Conservation (phyloP, 2,113 vertebrate genomes). For the Nipponia nippon region DNA sequence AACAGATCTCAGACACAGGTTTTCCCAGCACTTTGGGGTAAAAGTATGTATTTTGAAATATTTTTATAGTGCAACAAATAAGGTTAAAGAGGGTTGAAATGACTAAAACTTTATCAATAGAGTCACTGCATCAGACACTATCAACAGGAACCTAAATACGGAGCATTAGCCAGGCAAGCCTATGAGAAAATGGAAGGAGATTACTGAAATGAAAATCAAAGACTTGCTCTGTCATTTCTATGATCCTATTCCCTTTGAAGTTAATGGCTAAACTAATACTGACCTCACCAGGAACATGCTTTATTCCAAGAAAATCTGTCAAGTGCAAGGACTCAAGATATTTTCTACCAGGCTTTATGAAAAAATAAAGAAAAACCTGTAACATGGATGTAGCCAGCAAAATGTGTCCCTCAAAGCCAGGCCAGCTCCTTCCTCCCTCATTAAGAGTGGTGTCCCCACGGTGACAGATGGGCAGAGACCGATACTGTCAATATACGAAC, state of each 20-base stretch:
- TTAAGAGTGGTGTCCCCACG: background rate
- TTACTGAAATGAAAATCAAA: conserved; percentile 58
- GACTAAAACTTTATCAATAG: background rate
- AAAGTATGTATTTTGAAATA: background rate
- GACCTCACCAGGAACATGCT: conserved; percentile 43
- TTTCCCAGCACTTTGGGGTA: background rate
- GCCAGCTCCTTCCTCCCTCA: background rate
- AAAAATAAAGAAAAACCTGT: background rate
- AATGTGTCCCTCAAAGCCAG: background rate
- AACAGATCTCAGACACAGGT: background rate
- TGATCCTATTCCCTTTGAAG: conserved; percentile 54
- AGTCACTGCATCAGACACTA: conserved; percentile 33
- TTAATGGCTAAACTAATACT: conserved; percentile 63
- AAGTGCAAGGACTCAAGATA: conserved; percentile 35
- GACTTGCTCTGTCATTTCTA: conserved; percentile 43
- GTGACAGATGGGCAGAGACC: background rate
- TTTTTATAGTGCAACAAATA: background rate
- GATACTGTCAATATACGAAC: background rate
- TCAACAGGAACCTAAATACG: conserved; percentile 2
- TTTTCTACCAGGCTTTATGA: conserved; percentile 1
- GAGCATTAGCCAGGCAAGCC: background rate
- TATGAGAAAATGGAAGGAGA: conserved; percentile 47
- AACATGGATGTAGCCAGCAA: background rate
- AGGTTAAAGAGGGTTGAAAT: conserved; percentile 29
- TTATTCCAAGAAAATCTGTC: conserved; percentile 39